phyloP scores from a whole-genome alignment of 2,113 vertebrate genomes.

The Sorex fumeus region DNA sequence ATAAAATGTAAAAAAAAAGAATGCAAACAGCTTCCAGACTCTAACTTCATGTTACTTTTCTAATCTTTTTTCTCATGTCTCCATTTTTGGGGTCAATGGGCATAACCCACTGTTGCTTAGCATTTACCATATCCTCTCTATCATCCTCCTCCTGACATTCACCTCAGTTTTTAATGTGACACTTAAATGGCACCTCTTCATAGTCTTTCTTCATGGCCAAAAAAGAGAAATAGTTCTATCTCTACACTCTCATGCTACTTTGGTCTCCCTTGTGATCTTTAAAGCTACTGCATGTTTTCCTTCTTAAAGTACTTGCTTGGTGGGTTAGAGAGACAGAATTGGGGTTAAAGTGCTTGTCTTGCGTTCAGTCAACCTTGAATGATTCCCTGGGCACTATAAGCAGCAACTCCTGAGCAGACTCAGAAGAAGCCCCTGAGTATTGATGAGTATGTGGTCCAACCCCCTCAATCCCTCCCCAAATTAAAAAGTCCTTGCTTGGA shows the following conservation, averaged over 20 bases:
- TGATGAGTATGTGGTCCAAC: too few species aligned
- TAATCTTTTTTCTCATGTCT: not conserved
- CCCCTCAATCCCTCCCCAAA: too few species aligned
- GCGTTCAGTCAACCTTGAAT: too few species aligned
- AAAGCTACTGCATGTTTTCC: not conserved
- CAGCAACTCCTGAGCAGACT: too few species aligned
- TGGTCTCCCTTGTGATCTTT: not conserved
- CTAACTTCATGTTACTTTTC: constrained; percentile 21
- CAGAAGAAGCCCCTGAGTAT: too few species aligned
- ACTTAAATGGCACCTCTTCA: not conserved
- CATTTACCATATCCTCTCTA: not conserved
- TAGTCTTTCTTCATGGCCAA: not conserved
- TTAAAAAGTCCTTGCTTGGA: too few species aligned
- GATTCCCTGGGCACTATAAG: too few species aligned
- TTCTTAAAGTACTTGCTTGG: not conserved
- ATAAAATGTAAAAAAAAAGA: too few species aligned
- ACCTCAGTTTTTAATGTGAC: not conserved
- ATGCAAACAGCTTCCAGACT: not conserved
- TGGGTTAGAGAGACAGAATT: too few species aligned
- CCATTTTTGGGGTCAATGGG: not conserved
- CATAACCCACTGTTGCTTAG: not conserved
- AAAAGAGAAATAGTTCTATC: not conserved
- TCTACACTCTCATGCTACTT: not conserved
- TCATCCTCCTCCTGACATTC: not conserved
- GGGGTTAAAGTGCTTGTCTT: too few species aligned